These are phyloP conservation scores for Thaumetopoea pityocampa DNA, from an alignment of 1,140 invertebrate genomes.

Conservation along the genomic window DNA sequence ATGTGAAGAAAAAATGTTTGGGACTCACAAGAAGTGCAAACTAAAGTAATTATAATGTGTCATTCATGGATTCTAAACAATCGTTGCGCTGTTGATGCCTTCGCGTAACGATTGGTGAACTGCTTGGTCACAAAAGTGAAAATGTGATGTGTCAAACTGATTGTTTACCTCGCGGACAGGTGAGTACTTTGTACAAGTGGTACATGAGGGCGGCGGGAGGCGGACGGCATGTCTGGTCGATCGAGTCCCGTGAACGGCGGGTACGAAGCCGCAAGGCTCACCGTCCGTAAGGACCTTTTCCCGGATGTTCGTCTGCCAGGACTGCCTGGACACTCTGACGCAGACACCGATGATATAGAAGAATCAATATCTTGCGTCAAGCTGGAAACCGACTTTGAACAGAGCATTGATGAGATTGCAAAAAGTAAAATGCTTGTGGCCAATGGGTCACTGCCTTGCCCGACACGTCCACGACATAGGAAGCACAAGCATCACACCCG, in stretches of 20 bases:
- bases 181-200: conserved; percentile 71
- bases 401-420: conserved; percentile 70
- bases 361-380: conserved; percentile 58
- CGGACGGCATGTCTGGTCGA: conserved; percentile 67
- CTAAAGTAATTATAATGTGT: conserved; percentile 62
- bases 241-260: conserved; percentile 67
- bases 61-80: conserved; percentile 46
- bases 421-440: conserved; percentile 47
- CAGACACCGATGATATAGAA: conserved; percentile 32
- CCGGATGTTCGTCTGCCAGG: conserved; percentile 49
- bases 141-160: conserved; percentile 77
- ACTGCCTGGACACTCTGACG: conserved; percentile 36
- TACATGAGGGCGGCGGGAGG: conserved; percentile 63
- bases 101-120: conserved; percentile 55
- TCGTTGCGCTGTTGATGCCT: conserved; percentile 49
- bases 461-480: conserved; percentile 47
- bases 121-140: conserved; percentile 68
- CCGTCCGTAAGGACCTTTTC: conserved; percentile 69
- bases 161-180: conserved; percentile 75
- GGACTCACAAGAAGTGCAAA: conserved; percentile 59
- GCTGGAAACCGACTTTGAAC: conserved; percentile 72
- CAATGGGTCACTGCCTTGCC: conserved; percentile 44
- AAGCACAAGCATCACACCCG: conserved; percentile 63
- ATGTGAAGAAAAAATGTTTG: conserved; percentile 72
- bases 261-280: conserved; percentile 61